Percentiles rank a stretch among this genome's conserved stretches.
These are phyloP conservation scores for Sebastes fasciatus DNA, from an alignment of 2,113 vertebrate genomes.

Conservation along the genomic window DNA sequence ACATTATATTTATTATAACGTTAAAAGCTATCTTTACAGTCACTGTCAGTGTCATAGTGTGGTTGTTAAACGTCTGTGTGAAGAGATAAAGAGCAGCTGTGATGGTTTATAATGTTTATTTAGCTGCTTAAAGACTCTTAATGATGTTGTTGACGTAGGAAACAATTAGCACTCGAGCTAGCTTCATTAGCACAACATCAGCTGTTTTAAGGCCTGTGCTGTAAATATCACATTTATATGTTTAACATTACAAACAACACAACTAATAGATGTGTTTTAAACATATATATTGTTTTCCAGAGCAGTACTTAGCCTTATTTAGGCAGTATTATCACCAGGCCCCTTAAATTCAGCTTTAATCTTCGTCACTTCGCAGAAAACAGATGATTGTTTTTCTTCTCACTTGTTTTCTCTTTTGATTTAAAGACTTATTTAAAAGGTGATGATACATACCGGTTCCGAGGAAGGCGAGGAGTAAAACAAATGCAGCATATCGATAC, in stretches of 20 bases:
- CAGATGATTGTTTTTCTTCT: rapidly evolving
- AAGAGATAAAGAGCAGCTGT: rapidly evolving
- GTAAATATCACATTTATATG: rapidly evolving
- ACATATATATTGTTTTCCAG: background rate
- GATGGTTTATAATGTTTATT: background rate
- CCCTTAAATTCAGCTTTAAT: slow-evolving; percentile 47
- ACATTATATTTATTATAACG: too few species aligned
- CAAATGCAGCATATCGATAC: slow-evolving; percentile 53
- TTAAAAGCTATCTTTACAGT: too few species aligned
- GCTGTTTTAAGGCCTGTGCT: background rate
- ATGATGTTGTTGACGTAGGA: slow-evolving; percentile 60
- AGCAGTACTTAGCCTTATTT: background rate
- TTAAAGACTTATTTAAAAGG: background rate
- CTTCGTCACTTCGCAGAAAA: slow-evolving; percentile 46
- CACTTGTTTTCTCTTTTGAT: too few species aligned
- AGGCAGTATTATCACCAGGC: slow-evolving; percentile 32
- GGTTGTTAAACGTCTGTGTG: rapidly evolving
- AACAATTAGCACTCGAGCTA: slow-evolving; percentile 64
- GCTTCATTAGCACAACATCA: slow-evolving; percentile 50
- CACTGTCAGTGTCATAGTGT: too few species aligned
- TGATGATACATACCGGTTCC: slow-evolving; percentile 71
- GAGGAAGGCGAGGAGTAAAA: slow-evolving; percentile 51
- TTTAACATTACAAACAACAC: background rate
- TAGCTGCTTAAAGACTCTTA: background rate
- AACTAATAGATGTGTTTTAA: too few species aligned